Evolutionary conservation across 1,140 invertebrate species (phyloP).

Genomic region (Euwallacea similis): DNA sequence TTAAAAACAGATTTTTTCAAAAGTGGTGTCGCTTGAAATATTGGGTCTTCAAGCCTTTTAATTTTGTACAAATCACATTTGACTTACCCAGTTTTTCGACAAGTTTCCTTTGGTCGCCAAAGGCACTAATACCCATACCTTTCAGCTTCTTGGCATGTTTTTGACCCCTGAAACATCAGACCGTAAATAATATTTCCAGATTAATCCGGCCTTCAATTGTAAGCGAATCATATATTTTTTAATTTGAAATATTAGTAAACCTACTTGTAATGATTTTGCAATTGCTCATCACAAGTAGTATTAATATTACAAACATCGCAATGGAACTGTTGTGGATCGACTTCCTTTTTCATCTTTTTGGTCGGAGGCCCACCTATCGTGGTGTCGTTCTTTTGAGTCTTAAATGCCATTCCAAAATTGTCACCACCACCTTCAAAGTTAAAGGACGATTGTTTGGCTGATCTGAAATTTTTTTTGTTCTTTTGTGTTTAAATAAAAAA

Average conservation of each 20-base stretch:
- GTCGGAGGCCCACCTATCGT: not conserved
- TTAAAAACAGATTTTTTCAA: too few species aligned
- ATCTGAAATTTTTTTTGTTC: not conserved
- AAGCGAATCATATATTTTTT: not conserved
- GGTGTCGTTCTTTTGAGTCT: conserved; percentile 3
- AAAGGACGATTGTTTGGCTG: not conserved
- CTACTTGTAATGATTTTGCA: conserved; percentile 52
- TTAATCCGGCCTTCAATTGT: too few species aligned
- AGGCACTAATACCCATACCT: not conserved
- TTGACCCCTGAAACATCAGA: conserved; percentile 21
- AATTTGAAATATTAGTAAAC: not conserved
- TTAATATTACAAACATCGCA: conserved; percentile 54
- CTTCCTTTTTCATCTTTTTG: conserved; percentile 13
- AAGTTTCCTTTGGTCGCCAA: not conserved
- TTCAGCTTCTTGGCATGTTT: conserved; percentile 23
- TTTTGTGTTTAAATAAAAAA: too few species aligned
- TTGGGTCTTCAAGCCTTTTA: too few species aligned
- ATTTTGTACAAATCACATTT: too few species aligned
- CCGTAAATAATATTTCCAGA: not conserved
- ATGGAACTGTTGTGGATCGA: conserved; percentile 36
- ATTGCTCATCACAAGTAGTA: conserved; percentile 53
- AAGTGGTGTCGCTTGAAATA: too few species aligned
- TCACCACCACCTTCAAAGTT: conserved; percentile 36
- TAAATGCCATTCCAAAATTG: conserved; percentile 44
- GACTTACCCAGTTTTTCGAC: not conserved